Evolutionary conservation across 1,140 invertebrate genomes (phyloP), one percentile per base, ranked within the genome.

Genomic region (Drosophila trapezifrons): DNA sequence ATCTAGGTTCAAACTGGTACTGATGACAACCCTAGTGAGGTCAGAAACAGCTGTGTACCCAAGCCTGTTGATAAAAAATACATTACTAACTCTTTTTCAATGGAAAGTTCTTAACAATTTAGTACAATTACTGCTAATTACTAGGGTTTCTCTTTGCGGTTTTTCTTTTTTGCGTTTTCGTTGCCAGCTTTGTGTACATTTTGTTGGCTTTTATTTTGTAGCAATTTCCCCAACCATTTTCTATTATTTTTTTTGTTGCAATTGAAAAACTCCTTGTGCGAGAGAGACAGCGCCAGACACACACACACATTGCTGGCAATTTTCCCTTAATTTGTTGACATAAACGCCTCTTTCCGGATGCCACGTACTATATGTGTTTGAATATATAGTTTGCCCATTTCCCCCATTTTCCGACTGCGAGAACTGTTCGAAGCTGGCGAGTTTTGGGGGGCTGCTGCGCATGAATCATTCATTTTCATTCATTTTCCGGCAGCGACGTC

Each of bases 311-410:
- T 47, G 78, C 63, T 71, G 78, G 59, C 71, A 76, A 89, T 85
- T 89, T 91, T 79, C 78, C 81, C 71, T 89, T 86, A 91, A 91
- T 91, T 91, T 91, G 89, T 83, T 86, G 84, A 90, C 89, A 91
- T 91, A 91, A 91, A 86, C 89, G 90, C 80, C 78, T 89, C 80
- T 84, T 66, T 43, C 22, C 13, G 4, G 7, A 32, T 51, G 49
- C 49, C 27, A 49, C 46, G 10, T 6, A 32, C 27, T 18, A 13
- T 32, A 32, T 51, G 15, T 22, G 25, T 15, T 9, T n/a, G 15
- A n/a, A 22, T 54, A 37, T 20, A 52, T 37, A 37, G 51, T 54
- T 52, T 54, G 15, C 13, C 13, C 55, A 43, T 27, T 40, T 63
- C 20, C 51, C 70, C 58, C 25, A 15, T 25, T 35, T 35, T 59